A percentile compares a stretch with the other conserved stretches of the same genome.
phyloP scores from a whole-genome alignment of 2,797 vertebrate genomes.

The Sebastolobus alascanus region DNA sequence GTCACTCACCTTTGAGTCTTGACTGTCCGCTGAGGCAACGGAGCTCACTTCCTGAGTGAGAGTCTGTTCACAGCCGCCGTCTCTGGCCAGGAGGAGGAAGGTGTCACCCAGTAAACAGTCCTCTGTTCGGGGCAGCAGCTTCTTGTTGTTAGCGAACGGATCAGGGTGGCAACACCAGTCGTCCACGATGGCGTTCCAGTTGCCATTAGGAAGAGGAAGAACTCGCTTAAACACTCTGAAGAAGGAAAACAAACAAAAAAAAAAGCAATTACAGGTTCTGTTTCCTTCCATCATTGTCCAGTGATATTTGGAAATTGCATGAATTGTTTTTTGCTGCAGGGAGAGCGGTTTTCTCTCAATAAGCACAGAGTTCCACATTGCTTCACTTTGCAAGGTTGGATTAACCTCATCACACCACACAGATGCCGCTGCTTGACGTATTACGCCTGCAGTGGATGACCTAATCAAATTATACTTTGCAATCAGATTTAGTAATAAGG shows the following conservation, averaged over 20 bases:
- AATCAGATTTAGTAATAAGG: too few relatives aligned
- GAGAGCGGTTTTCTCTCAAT: conserved; percentile 10
- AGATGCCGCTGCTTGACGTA: too few relatives aligned
- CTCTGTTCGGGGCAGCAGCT: conserved; percentile 87
- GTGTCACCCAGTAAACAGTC: conserved; percentile 95
- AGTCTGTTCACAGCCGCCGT: conserved; percentile 73
- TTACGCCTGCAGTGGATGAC: too few relatives aligned
- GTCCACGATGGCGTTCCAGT: conserved; percentile 94
- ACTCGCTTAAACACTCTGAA: conserved; percentile 90
- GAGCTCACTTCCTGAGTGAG: conserved; percentile 65
- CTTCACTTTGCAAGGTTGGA: neutral
- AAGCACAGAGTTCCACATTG: neutral
- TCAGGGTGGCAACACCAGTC: conserved; percentile 98
- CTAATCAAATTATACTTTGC: too few relatives aligned
- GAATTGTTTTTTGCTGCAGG: conserved; percentile 2
- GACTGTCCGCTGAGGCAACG: conserved; percentile 47
- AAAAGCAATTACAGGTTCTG: neutral
- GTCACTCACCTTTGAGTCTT: conserved; percentile 75
- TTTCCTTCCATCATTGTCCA: neutral
- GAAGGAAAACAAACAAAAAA: neutral
- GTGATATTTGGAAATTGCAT: neutral
- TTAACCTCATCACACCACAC: neutral
- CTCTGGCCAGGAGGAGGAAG: conserved; percentile 89
- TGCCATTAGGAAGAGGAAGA: conserved; percentile 92
- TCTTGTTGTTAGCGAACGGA: conserved; percentile 90